A percentile compares a stretch with the other conserved stretches of the same genome.
Evolutionary conservation across 1,140 invertebrate species (phyloP).

Genomic region (Antheraea pernyi): DNA sequence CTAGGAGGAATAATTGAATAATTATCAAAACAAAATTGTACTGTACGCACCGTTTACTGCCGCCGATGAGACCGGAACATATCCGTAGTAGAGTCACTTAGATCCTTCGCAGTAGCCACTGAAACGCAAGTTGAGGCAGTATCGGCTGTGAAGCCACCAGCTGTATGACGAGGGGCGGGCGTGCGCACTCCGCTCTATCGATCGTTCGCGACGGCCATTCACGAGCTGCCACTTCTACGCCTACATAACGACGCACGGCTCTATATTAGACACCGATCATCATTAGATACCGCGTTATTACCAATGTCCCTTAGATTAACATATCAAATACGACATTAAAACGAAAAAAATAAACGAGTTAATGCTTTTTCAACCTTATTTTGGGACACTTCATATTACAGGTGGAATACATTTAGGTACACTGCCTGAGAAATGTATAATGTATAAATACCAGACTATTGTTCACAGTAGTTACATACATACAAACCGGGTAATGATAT

Average conservation of each 20-base stretch:
- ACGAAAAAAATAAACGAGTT: not conserved
- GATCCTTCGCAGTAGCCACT: constrained; percentile 45
- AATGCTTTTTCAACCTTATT: not conserved
- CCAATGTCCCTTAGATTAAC: constrained; percentile 39
- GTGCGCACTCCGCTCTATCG: constrained; percentile 73
- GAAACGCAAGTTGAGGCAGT: constrained; percentile 41
- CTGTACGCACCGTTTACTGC: constrained; percentile 65
- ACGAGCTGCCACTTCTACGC: constrained; percentile 59
- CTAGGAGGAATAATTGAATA: not conserved
- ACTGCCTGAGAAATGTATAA: not conserved
- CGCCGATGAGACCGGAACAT: constrained; percentile 52
- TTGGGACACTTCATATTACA: not conserved
- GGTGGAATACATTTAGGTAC: not conserved
- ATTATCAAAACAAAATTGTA: constrained; percentile 18
- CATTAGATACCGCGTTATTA: constrained; percentile 72
- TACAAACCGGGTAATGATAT: not conserved
- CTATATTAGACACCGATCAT: constrained; percentile 69
- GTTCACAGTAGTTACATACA: too few relatives aligned
- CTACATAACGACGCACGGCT: constrained; percentile 61
- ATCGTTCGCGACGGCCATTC: constrained; percentile 62
- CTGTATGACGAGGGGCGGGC: constrained; percentile 47
- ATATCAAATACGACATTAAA: not conserved
- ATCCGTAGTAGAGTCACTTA: constrained; percentile 48
- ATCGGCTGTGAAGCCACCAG: constrained; percentile 52
- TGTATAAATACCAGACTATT: too few relatives aligned